These are phyloP conservation scores for rat (Rattus norvegicus) DNA, from an alignment of 2,113 vertebrate genomes.

Conservation along the genomic window GRCr8 NC_086038.1:32675001-32675500, in stretches of 20 bases:
- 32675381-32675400: neutral
- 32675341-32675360: neutral
- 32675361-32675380: neutral
- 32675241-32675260: neutral
- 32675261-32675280: neutral
- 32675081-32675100: slow-evolving; percentile 7
- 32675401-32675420: neutral
- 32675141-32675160: neutral
- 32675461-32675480: neutral
- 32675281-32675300: neutral
- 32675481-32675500: neutral
- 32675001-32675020: slow-evolving; percentile 54
- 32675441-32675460: neutral
- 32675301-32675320: neutral
- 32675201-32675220: neutral
- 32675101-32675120: neutral
- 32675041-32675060: slow-evolving; percentile 18
- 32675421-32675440: neutral
- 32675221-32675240: neutral
- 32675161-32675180: neutral
- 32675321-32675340: neutral
- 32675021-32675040: slow-evolving; percentile 44
- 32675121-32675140: neutral
- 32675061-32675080: slow-evolving; percentile 12
- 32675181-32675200: neutral